Evolutionary conservation across 2,888 invertebrate genomes (phyloP).

Genomic region (Tinea trinotella): DNA sequence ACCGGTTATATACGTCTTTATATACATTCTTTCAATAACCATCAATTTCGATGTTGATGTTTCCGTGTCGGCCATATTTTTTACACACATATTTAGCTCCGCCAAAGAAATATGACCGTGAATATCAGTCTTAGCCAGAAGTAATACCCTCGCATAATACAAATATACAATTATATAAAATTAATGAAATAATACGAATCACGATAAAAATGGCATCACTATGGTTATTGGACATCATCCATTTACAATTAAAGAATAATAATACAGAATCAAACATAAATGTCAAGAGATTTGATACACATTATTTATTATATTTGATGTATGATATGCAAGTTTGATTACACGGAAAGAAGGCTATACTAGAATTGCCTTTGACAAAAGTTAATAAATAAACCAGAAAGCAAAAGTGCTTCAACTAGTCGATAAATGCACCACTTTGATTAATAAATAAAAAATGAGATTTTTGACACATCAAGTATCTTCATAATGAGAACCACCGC

Average conservation of each 20-base stretch:
- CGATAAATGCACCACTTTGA: conserved; percentile 9
- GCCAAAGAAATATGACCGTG: conserved; percentile 30
- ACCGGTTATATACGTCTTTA: no score
- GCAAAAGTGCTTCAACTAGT: neutral
- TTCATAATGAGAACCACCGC: conserved; percentile 7
- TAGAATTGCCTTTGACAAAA: neutral
- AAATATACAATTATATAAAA: conserved; percentile 67
- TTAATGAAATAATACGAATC: conserved; percentile 49
- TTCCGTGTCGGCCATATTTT: no score
- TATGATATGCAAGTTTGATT: conserved; percentile 56
- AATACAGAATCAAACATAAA: conserved; percentile 17
- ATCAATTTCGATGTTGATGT: no score
- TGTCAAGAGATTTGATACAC: conserved; percentile 6
- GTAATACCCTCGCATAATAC: conserved; percentile 54
- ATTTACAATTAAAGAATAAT: neutral
- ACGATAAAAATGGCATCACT: conserved; percentile 71
- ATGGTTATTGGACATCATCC: conserved; percentile 40
- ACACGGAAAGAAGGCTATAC: conserved; percentile 26
- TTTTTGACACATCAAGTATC: conserved; percentile 15
- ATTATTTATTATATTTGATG: conserved; percentile 24
- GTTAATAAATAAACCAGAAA: neutral
- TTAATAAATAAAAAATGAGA: neutral
- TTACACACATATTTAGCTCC: no score
- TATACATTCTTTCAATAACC: no score
- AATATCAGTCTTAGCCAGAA: no score